Evolutionary conservation across 2,113 vertebrate genomes (phyloP).

Genomic region (Podarcis raffonei): DNA sequence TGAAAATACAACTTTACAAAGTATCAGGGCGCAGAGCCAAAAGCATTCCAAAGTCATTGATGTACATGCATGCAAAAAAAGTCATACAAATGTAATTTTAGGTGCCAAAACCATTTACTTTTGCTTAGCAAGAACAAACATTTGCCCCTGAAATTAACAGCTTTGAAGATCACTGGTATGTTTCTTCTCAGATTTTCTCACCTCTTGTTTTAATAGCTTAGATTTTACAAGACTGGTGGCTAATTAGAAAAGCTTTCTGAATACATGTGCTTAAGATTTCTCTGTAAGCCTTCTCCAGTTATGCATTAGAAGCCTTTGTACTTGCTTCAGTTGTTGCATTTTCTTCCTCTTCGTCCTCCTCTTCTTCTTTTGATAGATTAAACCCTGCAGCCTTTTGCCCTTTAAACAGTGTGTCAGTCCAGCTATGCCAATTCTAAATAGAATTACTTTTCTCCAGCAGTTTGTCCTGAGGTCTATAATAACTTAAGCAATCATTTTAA

Average conservation of each 20-base stretch:
- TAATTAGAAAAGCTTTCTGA: conserved; percentile 2
- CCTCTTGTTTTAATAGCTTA: not conserved
- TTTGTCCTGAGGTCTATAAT: conserved; percentile 18
- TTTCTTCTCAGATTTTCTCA: conserved; percentile 15
- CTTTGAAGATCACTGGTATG: not conserved
- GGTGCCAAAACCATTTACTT: not conserved
- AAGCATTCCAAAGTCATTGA: conserved; percentile 29
- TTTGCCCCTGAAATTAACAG: conserved; percentile 28
- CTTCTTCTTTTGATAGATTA: not conserved
- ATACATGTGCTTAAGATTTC: fast-evolving
- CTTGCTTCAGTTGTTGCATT: not conserved
- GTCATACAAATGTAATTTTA: conserved; percentile 36
- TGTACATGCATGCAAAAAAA: conserved; percentile 24
- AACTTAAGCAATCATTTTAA: not conserved
- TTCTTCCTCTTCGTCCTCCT: not conserved
- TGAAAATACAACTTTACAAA: not conserved
- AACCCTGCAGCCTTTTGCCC: not conserved
- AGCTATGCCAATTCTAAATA: conserved; percentile 17
- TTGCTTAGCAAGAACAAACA: conserved; percentile 13
- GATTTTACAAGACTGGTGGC: not conserved
- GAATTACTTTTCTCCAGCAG: not conserved
- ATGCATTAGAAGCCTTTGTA: not conserved
- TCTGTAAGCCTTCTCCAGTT: not conserved
- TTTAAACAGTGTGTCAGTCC: not conserved
- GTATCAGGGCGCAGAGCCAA: conserved; percentile 21